phyloP scores from a whole-genome alignment of 2,797 vertebrate genomes.

The Hozukius guyotensis region DNA sequence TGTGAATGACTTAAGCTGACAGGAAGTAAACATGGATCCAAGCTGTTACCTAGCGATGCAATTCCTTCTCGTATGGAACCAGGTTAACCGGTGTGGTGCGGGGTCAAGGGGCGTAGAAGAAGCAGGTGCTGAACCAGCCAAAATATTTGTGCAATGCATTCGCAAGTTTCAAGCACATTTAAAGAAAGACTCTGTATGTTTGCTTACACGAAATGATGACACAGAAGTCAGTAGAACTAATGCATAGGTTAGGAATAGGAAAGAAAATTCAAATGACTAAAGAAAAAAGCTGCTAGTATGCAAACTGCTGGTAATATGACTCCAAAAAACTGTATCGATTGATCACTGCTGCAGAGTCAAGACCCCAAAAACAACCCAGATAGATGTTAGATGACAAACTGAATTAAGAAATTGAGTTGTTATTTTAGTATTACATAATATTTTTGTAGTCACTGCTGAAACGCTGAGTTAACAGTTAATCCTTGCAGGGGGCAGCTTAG shows the following conservation, averaged over 20 bases:
- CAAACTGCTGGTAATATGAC: background rate
- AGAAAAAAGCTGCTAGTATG: background rate
- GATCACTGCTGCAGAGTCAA: background rate
- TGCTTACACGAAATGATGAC: slow-evolving; percentile 1
- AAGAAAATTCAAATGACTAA: background rate
- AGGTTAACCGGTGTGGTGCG: background rate
- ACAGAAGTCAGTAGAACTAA: background rate
- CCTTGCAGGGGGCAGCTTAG: slow-evolving; percentile 60
- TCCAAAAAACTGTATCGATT: background rate
- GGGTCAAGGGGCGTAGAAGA: slow-evolving; percentile 11
- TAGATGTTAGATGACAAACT: background rate
- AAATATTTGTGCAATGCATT: background rate
- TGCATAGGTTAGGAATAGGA: background rate
- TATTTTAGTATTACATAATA: slow-evolving; percentile 30
- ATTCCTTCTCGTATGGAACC: background rate
- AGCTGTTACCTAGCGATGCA: background rate
- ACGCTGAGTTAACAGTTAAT: slow-evolving; percentile 70
- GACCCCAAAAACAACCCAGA: background rate
- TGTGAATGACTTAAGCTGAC: background rate
- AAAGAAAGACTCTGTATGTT: background rate
- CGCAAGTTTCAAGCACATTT: background rate
- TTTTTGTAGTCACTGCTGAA: slow-evolving; percentile 55
- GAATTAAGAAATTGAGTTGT: background rate
- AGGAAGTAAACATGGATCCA: too few relatives aligned
- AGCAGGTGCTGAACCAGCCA: slow-evolving; percentile 26